Base-by-base conservation (phyloP, 2,113 vertebrate species). In the Morphnarchus princeps region DNA sequence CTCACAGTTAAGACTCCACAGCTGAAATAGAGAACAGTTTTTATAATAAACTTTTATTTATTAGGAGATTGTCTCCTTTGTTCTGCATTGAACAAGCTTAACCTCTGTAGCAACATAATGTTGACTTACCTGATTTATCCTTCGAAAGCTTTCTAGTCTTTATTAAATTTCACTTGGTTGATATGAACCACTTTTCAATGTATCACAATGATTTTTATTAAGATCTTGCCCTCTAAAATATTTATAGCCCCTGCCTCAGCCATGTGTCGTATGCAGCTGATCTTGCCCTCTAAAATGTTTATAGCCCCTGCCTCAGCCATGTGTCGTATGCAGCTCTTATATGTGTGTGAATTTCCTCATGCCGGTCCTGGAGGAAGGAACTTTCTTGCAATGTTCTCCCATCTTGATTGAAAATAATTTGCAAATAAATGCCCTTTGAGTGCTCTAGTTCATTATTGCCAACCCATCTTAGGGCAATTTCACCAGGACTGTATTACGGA, bases 251-350 rank as follows among this genome's bases (percentile, higher is more conserved):
- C 24, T 45, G 38, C 40, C 43, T 57, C 78, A 55, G 50, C 69
- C 11, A 1, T 18, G 28, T 40, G 29, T 58, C 0, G 0, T 12
- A 3, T 21, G 3, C 17, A 76, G 1, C 61, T 61, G n/a, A 19
- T 82, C 21, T 38, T 49, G 10, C 54, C 34, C 47, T 81, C n/a
- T 63, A 5, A 84, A 76, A 52, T 36, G 61, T 13, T 76, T 43
- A 7, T 17, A 78, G 52, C 3, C 19, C 36, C 24, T 45, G 38
- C 40, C 43, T 57, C 78, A 55, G 50, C 69, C 11, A 1, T 18
- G 28, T 40, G 29, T 58, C 0, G 0, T 12, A 3, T 21, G 3
- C 17, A 76, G 1, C 61, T 61, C n/a, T 74, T 9, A 16, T 13
- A 1, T n/a, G 8, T 50, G 18, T 66, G 34, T 54, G 65, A 57